A percentile compares a stretch with the other conserved stretches of the same genome.
phyloP scores from a whole-genome alignment of 2,113 vertebrate genomes.

The Pan paniscus region DNA sequence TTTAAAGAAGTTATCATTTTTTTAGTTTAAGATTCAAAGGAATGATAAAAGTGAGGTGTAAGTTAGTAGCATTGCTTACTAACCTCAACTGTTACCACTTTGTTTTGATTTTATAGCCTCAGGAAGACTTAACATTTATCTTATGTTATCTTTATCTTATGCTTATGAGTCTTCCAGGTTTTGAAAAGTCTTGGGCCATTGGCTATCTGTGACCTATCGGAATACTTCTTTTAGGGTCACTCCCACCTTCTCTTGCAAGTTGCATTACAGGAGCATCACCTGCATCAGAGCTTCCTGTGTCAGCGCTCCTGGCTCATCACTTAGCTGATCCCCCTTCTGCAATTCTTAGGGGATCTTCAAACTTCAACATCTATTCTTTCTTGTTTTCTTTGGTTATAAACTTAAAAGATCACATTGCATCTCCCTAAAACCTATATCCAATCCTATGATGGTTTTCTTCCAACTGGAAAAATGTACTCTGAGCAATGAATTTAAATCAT shows the following conservation, averaged over 20 bases:
- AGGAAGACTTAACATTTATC: neutral
- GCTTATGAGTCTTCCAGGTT: neutral
- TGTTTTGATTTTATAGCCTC: neutral
- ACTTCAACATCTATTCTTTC: neutral
- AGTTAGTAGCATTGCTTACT: neutral
- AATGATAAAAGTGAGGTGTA: neutral
- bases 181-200: neutral
- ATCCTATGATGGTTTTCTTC: constrained; percentile 38
- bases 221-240: neutral
- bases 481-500: constrained; percentile 3
- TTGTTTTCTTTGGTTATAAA: neutral
- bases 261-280: neutral
- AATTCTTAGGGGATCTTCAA: neutral
- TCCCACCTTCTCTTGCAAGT: neutral
- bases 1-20: neutral
- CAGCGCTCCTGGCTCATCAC: neutral
- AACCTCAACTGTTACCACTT: neutral
- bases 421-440: neutral
- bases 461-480: constrained; percentile 7
- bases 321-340: neutral
- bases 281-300: neutral
- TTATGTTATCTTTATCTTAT: neutral
- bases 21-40: neutral
- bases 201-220: neutral
- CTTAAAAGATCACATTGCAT: neutral